These are phyloP conservation scores for human DNA, from an alignment of 2,113 vertebrate genomes.

Conservation along the genomic window GRCh38 chr6:168900501-168901000, in stretches of 20 bases:
- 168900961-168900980: rapidly evolving
- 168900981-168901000: rapidly evolving
- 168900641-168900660: too few species aligned
- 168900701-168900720: not conserved
- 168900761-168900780: not conserved
- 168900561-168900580: too few species aligned
- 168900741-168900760: not conserved
- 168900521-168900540: not conserved
- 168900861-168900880: rapidly evolving
- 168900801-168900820: rapidly evolving
- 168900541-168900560: not conserved
- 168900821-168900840: too few species aligned
- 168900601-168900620: not conserved
- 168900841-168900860: rapidly evolving
- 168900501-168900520: too few species aligned
- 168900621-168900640: not conserved
- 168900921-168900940: rapidly evolving
- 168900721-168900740: not conserved
- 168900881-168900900: not conserved
- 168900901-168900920: not conserved
- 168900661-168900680: too few species aligned
- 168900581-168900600: too few species aligned
- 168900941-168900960: rapidly evolving
- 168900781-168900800: too few species aligned
- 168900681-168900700: too few species aligned